Evolutionary conservation across 2,797 vertebrate genomes (phyloP).

Genomic region (Eospalax fontanierii): DNA sequence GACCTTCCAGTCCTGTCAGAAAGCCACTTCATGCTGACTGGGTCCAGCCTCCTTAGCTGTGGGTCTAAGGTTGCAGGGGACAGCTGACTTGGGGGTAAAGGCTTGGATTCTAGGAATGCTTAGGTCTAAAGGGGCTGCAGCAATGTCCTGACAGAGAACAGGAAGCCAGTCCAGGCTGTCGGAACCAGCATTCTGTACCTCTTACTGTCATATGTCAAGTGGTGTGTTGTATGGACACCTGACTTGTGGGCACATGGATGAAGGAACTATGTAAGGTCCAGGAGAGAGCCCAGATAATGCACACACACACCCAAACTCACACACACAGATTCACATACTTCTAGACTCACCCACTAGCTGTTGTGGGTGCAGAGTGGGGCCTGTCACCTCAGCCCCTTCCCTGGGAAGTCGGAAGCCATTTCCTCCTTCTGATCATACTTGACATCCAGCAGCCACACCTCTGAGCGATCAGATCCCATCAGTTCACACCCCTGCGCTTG

Average conservation of each 20-base stretch:
- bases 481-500: too few species aligned
- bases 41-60: not conserved
- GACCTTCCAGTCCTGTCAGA: not conserved
- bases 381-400: not conserved
- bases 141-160: too few species aligned
- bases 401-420: rapidly evolving
- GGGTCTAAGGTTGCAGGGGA: not conserved
- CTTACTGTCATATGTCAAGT: not conserved
- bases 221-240: rapidly evolving
- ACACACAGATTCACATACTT: not conserved
- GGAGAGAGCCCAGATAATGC: not conserved
- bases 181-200: not conserved
- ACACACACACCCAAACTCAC: too few species aligned
- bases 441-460: too few species aligned
- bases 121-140: not conserved
- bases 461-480: not conserved
- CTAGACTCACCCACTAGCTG: too few species aligned
- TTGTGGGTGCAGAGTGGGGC: not conserved
- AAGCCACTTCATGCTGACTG: not conserved
- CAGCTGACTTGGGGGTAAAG: not conserved
- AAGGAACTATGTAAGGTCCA: not conserved
- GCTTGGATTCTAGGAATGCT: not conserved
- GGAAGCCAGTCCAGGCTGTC: not conserved
- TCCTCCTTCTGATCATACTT: not conserved
- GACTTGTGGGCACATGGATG: not conserved